phyloP scores from a whole-genome alignment of 92 coral and sea anemone species.

The Parazoanthus swiftii region DNA sequence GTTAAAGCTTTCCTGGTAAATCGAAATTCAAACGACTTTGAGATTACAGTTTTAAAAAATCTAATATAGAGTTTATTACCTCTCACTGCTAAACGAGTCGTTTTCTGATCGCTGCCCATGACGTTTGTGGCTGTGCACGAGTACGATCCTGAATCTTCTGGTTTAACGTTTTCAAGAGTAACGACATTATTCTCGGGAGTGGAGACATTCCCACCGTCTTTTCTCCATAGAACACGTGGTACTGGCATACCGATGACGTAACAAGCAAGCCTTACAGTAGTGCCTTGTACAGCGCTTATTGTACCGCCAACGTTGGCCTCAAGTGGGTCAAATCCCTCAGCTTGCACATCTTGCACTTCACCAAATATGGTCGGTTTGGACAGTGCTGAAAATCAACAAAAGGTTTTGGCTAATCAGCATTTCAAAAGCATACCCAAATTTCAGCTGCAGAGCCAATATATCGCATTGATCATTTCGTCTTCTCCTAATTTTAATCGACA shows the following conservation, averaged over 20 bases:
- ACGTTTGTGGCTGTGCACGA: slow-evolving; percentile 72
- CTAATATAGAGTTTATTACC: background rate
- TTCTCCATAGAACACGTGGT: slow-evolving; percentile 70
- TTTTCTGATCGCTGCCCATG: slow-evolving; percentile 63
- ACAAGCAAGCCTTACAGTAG: slow-evolving; percentile 64
- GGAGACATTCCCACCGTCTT: slow-evolving; percentile 53
- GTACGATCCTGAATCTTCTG: slow-evolving; percentile 66
- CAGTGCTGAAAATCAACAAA: slow-evolving; percentile 47
- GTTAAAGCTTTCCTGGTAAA: too few species aligned
- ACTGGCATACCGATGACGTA: slow-evolving; percentile 69
- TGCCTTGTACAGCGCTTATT: slow-evolving; percentile 60
- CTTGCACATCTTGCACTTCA: slow-evolving; percentile 48
- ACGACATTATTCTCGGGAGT: slow-evolving; percentile 33
- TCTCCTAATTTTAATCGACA: too few species aligned
- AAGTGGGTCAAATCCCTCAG: slow-evolving; percentile 47
- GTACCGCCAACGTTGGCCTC: slow-evolving; percentile 65
- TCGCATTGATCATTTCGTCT: too few species aligned
- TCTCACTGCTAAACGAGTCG: slow-evolving; percentile 42
- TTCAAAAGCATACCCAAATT: too few species aligned
- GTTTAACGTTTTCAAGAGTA: slow-evolving; percentile 49
- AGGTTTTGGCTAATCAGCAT: background rate
- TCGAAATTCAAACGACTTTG: too few species aligned
- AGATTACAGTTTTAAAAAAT: too few species aligned
- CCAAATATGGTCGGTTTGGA: slow-evolving; percentile 64
- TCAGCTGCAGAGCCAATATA: too few species aligned